These are phyloP conservation scores for Catagonus wagneri DNA, from an alignment of 2,113 vertebrate species.

Conservation along the genomic window DNA sequence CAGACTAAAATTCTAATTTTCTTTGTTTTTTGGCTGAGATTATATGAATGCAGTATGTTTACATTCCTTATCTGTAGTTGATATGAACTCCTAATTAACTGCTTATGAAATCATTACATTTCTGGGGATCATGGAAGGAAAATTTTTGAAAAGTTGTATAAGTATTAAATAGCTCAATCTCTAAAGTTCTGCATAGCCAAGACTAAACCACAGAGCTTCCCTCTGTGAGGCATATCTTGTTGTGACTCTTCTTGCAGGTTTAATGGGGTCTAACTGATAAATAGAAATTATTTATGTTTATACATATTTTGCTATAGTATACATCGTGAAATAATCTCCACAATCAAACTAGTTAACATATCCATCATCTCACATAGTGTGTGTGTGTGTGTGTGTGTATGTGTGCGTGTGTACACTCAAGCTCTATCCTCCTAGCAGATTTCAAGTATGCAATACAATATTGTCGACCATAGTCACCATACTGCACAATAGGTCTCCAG, in stretches of 20 bases:
- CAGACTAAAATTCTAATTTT: neutral
- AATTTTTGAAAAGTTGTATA: neutral
- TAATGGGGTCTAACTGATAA: neutral
- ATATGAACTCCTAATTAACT: neutral
- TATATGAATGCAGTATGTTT: neutral
- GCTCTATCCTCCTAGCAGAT: neutral
- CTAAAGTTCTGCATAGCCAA: neutral
- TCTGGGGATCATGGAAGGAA: neutral
- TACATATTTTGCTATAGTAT: neutral
- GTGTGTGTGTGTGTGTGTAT: neutral
- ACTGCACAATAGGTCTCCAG: neutral
- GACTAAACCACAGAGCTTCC: neutral
- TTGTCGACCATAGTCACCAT: neutral
- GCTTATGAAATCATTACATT: conserved; percentile 11
- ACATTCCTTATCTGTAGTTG: neutral
- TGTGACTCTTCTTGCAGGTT: neutral
- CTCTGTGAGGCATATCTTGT: neutral
- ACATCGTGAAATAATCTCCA: neutral
- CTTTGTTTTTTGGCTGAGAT: neutral
- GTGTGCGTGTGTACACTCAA: neutral
- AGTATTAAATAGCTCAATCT: neutral
- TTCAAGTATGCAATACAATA: neutral
- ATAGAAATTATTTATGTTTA: neutral
- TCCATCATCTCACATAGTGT: neutral
- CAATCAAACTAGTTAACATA: conserved; percentile 3